Evolutionary conservation across 2,888 invertebrate species (phyloP).

Genomic region (Scotopteryx bipunctaria): DNA sequence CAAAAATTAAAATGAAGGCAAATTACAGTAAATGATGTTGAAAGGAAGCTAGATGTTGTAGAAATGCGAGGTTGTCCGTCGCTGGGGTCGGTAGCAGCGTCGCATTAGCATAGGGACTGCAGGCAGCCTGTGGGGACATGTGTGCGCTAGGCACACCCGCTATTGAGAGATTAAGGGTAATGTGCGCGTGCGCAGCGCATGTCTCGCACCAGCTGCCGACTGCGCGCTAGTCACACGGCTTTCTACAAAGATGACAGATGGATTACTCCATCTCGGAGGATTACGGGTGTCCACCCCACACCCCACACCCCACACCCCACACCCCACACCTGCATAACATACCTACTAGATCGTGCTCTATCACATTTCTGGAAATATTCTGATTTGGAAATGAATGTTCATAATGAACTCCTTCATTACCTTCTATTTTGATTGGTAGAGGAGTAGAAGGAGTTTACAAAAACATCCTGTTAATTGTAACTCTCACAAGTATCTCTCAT

Average conservation of each 20-base stretch:
- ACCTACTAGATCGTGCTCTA: too few relatives aligned
- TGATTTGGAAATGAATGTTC: too few relatives aligned
- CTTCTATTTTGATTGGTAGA: too few relatives aligned
- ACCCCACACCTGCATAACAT: too few relatives aligned
- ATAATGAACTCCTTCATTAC: too few relatives aligned
- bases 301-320: too few relatives aligned
- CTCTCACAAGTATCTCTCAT: too few relatives aligned
- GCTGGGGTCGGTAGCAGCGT: not conserved
- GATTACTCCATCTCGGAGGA: not conserved
- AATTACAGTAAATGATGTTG: not conserved
- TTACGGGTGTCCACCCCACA: too few relatives aligned
- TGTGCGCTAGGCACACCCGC: conserved; percentile 3
- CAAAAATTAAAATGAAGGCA: too few relatives aligned
- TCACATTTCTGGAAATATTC: too few relatives aligned
- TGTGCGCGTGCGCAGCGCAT: conserved; percentile 10
- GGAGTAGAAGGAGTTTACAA: too few relatives aligned
- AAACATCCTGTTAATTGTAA: too few relatives aligned
- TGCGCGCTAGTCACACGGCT: conserved; percentile 10
- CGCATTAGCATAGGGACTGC: conserved; percentile 26
- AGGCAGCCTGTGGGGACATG: conserved; percentile 20
- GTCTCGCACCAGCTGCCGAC: conserved; percentile 2
- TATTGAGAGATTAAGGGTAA: conserved; percentile 10
- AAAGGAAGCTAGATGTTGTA: conserved; percentile 1
- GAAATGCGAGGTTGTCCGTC: not conserved
- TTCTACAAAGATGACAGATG: conserved; percentile 6